Evolutionary conservation across 2,797 vertebrate species (phyloP).

Genomic region (Manis crassicaudata): DNA sequence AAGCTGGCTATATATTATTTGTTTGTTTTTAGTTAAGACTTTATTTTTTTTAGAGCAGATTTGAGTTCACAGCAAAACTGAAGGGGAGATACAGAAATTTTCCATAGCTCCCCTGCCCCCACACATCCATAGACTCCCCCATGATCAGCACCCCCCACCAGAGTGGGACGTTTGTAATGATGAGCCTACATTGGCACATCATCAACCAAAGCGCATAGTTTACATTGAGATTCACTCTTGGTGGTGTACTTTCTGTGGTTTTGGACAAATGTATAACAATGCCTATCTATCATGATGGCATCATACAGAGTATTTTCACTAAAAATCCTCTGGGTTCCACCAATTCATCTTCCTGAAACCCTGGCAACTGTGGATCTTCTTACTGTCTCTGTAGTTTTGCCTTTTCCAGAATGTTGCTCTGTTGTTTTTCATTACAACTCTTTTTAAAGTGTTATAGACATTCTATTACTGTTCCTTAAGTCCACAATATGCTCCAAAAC

Average conservation of each 20-base stretch:
- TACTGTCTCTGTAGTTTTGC: neutral
- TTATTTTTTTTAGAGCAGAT: neutral
- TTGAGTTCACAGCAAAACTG: neutral
- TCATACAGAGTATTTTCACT: neutral
- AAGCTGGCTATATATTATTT: neutral
- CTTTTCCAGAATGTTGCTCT: neutral
- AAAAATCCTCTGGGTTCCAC: neutral
- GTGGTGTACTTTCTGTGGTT: neutral
- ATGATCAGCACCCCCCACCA: neutral
- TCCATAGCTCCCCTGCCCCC: neutral
- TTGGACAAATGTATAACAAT: neutral
- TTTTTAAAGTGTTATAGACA: neutral
- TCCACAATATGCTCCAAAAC: neutral
- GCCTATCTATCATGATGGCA: neutral
- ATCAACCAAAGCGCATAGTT: neutral
- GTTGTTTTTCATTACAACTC: neutral
- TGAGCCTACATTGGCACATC: neutral
- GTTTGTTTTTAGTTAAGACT: neutral
- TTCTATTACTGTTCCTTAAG: neutral
- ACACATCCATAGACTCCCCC: neutral
- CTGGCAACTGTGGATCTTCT: neutral
- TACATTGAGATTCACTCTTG: neutral
- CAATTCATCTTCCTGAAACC: neutral
- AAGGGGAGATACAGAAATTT: neutral
- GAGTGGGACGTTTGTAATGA: neutral